Conservation (phyloP, 2,888 invertebrate species). For the Caenorhabditis wallacei region DNA sequence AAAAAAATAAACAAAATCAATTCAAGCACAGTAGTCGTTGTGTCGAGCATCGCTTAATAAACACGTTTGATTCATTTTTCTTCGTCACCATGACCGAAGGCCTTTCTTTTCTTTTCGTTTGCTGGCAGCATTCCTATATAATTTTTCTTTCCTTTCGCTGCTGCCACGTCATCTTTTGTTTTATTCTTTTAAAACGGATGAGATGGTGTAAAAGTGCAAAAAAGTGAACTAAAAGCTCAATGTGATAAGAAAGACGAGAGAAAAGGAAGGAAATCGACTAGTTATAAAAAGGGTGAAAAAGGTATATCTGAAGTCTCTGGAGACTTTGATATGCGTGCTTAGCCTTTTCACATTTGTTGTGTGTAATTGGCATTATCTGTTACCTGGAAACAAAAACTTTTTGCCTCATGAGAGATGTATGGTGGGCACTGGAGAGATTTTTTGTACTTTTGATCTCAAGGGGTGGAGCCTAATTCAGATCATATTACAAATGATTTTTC, state of each 20-base stretch:
- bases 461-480: too few species aligned
- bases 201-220: not conserved
- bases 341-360: not conserved
- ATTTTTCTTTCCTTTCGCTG: slow-evolving; percentile 27
- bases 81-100: slow-evolving; percentile 47
- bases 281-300: not conserved
- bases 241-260: not conserved
- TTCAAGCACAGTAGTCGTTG: slow-evolving; percentile 30
- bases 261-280: not conserved
- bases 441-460: too few species aligned
- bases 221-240: not conserved
- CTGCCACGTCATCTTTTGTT: slow-evolving; percentile 35
- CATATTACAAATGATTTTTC: too few species aligned
- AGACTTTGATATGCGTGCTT: not conserved
- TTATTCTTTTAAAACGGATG: not conserved
- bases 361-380: not conserved
- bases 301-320: not conserved
- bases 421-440: too few species aligned
- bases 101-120: slow-evolving; percentile 21
- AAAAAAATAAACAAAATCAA: slow-evolving; percentile 21
- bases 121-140: slow-evolving; percentile 15
- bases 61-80: slow-evolving; percentile 47
- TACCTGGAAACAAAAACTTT: not conserved
- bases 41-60: slow-evolving; percentile 25
- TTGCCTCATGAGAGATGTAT: not conserved